phyloP scores from a whole-genome alignment of 2,888 invertebrate genomes.

The Temnothorax ravouxi region DNA sequence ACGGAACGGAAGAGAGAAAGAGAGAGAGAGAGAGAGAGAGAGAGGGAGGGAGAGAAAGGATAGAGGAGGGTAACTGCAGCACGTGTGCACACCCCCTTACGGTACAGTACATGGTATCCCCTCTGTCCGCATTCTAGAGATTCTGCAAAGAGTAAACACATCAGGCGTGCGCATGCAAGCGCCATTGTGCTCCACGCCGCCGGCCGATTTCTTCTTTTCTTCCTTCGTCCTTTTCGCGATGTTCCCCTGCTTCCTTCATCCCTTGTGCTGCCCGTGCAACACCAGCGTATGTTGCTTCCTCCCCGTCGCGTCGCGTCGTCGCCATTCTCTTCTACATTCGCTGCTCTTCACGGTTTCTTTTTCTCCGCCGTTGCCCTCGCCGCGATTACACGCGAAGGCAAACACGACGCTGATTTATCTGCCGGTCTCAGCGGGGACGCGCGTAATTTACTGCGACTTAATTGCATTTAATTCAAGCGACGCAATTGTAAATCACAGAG shows the following conservation, averaged over 20 bases:
- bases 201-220: conserved; percentile 46
- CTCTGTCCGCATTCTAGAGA: conserved; percentile 72
- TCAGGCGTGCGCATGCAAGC: conserved; percentile 50
- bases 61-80: conserved; percentile 56
- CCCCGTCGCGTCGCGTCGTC: conserved; percentile 8
- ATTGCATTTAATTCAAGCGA: conserved; percentile 83
- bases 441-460: conserved; percentile 82
- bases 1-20: neutral
- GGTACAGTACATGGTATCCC: conserved; percentile 34
- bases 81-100: conserved; percentile 64
- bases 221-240: conserved; percentile 30
- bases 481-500: conserved; percentile 82
- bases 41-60: neutral
- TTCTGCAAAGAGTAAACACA: conserved; percentile 63
- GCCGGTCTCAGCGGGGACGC: conserved; percentile 66
- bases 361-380: conserved; percentile 37
- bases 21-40: neutral
- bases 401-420: conserved; percentile 80
- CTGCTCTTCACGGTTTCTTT: conserved; percentile 51
- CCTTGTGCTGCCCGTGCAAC: neutral
- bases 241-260: conserved; percentile 36
- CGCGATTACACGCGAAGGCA: conserved; percentile 78
- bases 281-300: conserved; percentile 17
- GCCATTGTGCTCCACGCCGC: conserved; percentile 68
- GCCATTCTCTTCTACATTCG: conserved; percentile 20